Percentiles rank a stretch among this genome's conserved stretches.
phyloP scores from a whole-genome alignment of 2,797 vertebrate species.

The Acanthurus tractus region DNA sequence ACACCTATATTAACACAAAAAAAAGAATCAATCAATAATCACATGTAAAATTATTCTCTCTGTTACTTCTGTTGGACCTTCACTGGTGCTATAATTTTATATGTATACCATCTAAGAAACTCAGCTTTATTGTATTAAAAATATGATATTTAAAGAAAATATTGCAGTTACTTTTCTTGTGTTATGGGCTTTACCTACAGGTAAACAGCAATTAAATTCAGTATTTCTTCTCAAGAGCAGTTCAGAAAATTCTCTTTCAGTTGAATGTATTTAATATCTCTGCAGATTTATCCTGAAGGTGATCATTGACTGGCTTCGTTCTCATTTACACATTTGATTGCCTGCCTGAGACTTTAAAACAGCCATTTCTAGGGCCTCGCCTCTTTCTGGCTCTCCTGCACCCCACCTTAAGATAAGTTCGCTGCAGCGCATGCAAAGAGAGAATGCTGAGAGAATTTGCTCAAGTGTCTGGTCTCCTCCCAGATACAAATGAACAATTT shows the following conservation, averaged over 20 bases:
- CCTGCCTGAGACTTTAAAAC: slow-evolving; percentile 75
- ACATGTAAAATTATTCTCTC: not conserved
- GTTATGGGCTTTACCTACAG: not conserved
- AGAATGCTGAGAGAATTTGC: slow-evolving; percentile 80
- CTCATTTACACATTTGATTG: slow-evolving; percentile 79
- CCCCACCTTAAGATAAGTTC: slow-evolving; percentile 65
- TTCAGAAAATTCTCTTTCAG: slow-evolving; percentile 12
- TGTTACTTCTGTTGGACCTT: not conserved
- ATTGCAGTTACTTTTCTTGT: slow-evolving; percentile 8
- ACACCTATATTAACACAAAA: not conserved
- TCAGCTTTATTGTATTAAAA: not conserved
- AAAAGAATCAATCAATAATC: not conserved
- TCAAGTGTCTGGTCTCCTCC: slow-evolving; percentile 84
- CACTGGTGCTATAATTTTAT: not conserved
- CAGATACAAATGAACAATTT: slow-evolving; percentile 87
- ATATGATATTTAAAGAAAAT: not conserved
- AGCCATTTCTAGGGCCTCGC: slow-evolving; percentile 13
- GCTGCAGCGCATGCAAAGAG: slow-evolving; percentile 51
- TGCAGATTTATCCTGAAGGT: slow-evolving; percentile 67
- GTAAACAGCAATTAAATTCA: slow-evolving; percentile 21
- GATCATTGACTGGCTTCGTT: slow-evolving; percentile 68
- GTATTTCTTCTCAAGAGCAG: not conserved
- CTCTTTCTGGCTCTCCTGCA: slow-evolving; percentile 41
- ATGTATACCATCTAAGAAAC: not conserved
- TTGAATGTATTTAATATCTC: slow-evolving; percentile 33